A percentile compares a stretch with the other conserved stretches of the same genome.
phyloP scores from a whole-genome alignment of 2,888 invertebrate genomes.

The Drosophila siamana region DNA sequence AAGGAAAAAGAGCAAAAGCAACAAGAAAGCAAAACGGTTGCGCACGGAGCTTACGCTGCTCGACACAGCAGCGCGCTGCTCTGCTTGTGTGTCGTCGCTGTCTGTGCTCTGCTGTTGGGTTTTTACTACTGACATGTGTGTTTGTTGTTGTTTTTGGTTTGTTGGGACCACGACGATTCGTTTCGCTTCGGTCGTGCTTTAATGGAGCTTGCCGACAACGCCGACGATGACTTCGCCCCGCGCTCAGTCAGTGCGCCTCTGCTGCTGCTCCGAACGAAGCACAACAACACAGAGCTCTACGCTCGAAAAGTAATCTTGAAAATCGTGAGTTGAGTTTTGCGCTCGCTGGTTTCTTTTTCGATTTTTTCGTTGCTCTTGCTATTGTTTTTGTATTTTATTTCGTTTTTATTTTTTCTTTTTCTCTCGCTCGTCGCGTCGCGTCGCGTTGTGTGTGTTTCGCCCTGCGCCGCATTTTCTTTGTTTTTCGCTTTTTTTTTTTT shows the following conservation, averaged over 20 bases:
- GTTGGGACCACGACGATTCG: conserved; percentile 44
- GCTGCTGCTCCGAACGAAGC: conserved; percentile 14
- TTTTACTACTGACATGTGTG: conserved; percentile 2
- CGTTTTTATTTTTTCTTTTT: conserved; percentile 42
- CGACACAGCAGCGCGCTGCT: conserved; percentile 50
- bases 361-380: conserved; percentile 11
- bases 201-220: conserved; percentile 53
- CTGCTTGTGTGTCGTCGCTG: neutral
- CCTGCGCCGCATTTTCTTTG: conserved; percentile 77
- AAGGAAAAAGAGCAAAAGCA: conserved; percentile 51
- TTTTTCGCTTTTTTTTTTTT: conserved; percentile 60
- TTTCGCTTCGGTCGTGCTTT: conserved; percentile 71
- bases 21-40: conserved; percentile 44
- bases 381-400: conserved; percentile 19
- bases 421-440: conserved; percentile 35
- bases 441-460: conserved; percentile 47
- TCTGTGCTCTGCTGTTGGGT: neutral
- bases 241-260: conserved; percentile 29
- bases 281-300: conserved; percentile 11
- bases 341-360: conserved; percentile 48
- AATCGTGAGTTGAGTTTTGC: conserved; percentile 77
- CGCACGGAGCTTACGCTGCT: conserved; percentile 69
- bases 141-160: conserved; percentile 29
- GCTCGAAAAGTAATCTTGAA: conserved; percentile 73
- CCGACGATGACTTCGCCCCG: conserved; percentile 24